Conservation (phyloP, 37 sponge, comb jelly and placozoan species). For the Corticium candelabrum region DNA sequence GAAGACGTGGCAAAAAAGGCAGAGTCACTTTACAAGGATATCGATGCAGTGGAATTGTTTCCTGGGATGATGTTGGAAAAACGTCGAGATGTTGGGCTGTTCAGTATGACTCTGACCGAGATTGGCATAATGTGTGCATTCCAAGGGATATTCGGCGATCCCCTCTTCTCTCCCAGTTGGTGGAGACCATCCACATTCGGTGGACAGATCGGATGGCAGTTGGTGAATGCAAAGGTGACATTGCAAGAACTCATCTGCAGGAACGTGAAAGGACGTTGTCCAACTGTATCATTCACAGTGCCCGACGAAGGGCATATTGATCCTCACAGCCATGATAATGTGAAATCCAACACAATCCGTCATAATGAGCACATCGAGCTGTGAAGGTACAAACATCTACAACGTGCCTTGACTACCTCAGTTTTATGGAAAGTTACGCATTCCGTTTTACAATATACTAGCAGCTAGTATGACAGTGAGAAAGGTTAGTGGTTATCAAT, state of each 20-base stretch:
- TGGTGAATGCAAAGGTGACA: background rate
- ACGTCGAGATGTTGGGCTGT: background rate
- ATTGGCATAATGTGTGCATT: slow-evolving; percentile 8
- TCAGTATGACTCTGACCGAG: slow-evolving; percentile 2
- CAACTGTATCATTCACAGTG: background rate
- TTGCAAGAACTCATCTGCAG: background rate
- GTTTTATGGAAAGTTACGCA: too few relatives aligned
- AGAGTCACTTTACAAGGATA: slow-evolving; percentile 11
- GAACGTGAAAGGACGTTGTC: background rate
- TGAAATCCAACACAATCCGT: too few relatives aligned
- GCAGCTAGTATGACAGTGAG: too few relatives aligned
- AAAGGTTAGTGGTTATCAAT: too few relatives aligned
- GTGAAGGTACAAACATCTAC: too few relatives aligned
- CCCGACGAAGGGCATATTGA: background rate
- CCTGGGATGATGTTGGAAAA: slow-evolving; percentile 14
- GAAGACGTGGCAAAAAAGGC: background rate
- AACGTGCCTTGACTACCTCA: too few relatives aligned
- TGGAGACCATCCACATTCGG: slow-evolving; percentile 28
- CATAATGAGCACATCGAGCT: too few relatives aligned
- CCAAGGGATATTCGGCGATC: slow-evolving; percentile 8
- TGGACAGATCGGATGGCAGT: slow-evolving; percentile 11
- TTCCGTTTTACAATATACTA: too few relatives aligned
- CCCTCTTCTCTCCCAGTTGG: slow-evolving; percentile 6
- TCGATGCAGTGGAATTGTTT: slow-evolving; percentile 19
- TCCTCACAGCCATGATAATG: background rate